These are phyloP conservation scores for Cirrhinus mrigala DNA, from an alignment of 2,797 vertebrate species.

Conservation along the genomic window DNA sequence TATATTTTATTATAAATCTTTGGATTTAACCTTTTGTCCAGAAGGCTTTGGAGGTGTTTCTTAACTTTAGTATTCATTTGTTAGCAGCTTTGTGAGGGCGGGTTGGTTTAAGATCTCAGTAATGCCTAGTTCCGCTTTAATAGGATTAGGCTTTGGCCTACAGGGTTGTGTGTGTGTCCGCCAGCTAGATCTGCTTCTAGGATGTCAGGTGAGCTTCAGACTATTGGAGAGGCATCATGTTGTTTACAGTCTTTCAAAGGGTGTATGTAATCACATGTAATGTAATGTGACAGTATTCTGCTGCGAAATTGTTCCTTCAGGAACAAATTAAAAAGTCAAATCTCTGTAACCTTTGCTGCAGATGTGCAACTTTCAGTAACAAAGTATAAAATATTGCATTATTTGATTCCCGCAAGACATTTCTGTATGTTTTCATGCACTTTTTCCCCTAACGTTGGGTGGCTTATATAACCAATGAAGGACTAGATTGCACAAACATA, in stretches of 20 bases:
- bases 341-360: background rate
- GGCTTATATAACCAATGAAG: background rate
- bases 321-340: background rate
- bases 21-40: background rate
- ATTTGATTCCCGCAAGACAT: background rate
- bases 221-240: slow-evolving; percentile 27
- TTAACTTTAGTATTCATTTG: slow-evolving; percentile 31
- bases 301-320: background rate
- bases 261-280: slow-evolving; percentile 7
- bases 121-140: slow-evolving; percentile 60
- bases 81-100: slow-evolving; percentile 42
- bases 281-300: slow-evolving; percentile 1
- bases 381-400: background rate
- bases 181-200: slow-evolving; percentile 35
- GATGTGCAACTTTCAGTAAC: background rate
- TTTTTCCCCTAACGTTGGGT: background rate
- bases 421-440: background rate
- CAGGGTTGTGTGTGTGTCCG: slow-evolving; percentile 21
- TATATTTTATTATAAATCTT: slow-evolving; percentile 14
- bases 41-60: slow-evolving; percentile 24
- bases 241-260: slow-evolving; percentile 9
- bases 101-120: slow-evolving; percentile 50
- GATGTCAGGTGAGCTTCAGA: slow-evolving; percentile 50
- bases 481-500: slow-evolving; percentile 13
- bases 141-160: slow-evolving; percentile 56